Conservation (phyloP, 2,888 invertebrate genomes). For the Eudemis profundana region DNA sequence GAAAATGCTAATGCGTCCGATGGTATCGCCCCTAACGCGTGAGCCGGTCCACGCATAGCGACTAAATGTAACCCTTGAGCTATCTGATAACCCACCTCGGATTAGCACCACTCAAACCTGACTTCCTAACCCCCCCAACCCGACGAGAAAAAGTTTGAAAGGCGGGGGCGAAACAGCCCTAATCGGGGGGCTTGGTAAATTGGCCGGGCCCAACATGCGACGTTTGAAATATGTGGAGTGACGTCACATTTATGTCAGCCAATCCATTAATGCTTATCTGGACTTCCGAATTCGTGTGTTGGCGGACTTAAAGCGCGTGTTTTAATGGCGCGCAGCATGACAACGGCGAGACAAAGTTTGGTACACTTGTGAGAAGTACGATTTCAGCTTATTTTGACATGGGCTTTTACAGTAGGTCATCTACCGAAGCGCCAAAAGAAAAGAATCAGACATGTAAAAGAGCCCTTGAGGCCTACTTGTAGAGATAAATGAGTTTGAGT, state of each 20-base stretch:
- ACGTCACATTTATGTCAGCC: constrained; percentile 84
- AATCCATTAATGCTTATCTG: constrained; percentile 84
- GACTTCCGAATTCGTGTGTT: constrained; percentile 81
- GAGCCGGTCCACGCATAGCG: constrained; percentile 79
- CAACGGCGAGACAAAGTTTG: constrained; percentile 49
- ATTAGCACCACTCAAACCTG: constrained; percentile 57
- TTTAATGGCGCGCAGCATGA: constrained; percentile 76
- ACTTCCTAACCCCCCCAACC: constrained; percentile 48
- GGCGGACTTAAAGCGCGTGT: constrained; percentile 63
- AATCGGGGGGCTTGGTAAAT: constrained; percentile 52
- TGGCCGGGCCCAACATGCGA: constrained; percentile 72
- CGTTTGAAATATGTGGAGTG: constrained; percentile 82
- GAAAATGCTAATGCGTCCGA: constrained; percentile 80
- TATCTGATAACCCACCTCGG: constrained; percentile 76
- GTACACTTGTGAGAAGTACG: constrained; percentile 10
- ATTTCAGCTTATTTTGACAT: neutral
- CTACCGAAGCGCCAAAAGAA: too few relatives aligned
- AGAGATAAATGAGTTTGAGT: too few relatives aligned
- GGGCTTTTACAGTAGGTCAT: too few relatives aligned
- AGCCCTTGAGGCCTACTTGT: too few relatives aligned
- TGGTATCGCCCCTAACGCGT: constrained; percentile 77
- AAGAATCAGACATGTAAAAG: too few relatives aligned
- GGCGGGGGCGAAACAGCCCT: neutral
- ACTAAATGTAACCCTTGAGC: constrained; percentile 80
- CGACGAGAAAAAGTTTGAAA: constrained; percentile 1